Percentiles rank a stretch among this genome's conserved stretches.
phyloP scores from a whole-genome alignment of 2,797 vertebrate species.

The Gymnoscopelus braueri region DNA sequence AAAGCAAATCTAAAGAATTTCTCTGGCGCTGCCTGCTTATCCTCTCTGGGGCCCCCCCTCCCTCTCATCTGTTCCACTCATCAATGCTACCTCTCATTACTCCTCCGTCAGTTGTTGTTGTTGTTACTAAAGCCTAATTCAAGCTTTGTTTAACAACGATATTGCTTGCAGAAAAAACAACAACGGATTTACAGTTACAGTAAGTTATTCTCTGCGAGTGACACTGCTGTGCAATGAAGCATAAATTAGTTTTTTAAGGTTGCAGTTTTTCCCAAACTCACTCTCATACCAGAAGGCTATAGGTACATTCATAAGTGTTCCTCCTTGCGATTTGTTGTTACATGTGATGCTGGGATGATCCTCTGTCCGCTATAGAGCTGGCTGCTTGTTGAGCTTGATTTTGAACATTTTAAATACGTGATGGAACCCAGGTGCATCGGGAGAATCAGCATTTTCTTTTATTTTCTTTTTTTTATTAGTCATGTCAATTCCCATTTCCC shows the following conservation, averaged over 20 bases:
- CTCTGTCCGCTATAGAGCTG: slow-evolving; percentile 14
- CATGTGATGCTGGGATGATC: slow-evolving; percentile 29
- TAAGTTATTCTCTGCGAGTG: too few species aligned
- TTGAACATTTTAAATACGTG: neutral
- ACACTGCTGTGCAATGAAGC: neutral
- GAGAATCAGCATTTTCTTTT: too few species aligned
- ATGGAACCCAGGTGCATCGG: too few species aligned
- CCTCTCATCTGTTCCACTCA: slow-evolving; percentile 37
- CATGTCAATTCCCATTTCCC: too few species aligned
- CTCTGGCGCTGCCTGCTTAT: slow-evolving; percentile 63
- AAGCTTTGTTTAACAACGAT: too few species aligned
- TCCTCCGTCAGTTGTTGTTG: slow-evolving; percentile 45
- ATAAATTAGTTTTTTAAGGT: neutral
- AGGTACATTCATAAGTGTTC: slow-evolving; percentile 30
- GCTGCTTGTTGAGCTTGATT: neutral
- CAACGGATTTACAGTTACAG: too few species aligned
- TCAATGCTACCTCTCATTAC: slow-evolving; percentile 69
- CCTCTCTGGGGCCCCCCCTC: slow-evolving; percentile 55
- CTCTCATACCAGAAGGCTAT: slow-evolving; percentile 36
- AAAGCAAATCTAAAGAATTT: slow-evolving; percentile 66
- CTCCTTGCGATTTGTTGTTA: slow-evolving; percentile 25
- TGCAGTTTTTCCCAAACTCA: slow-evolving; percentile 36
- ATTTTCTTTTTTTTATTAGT: too few species aligned
- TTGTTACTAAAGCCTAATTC: slow-evolving; percentile 15
- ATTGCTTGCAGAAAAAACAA: too few species aligned